phyloP scores from a whole-genome alignment of 2,888 invertebrate species.

The Argyresthia albistria region DNA sequence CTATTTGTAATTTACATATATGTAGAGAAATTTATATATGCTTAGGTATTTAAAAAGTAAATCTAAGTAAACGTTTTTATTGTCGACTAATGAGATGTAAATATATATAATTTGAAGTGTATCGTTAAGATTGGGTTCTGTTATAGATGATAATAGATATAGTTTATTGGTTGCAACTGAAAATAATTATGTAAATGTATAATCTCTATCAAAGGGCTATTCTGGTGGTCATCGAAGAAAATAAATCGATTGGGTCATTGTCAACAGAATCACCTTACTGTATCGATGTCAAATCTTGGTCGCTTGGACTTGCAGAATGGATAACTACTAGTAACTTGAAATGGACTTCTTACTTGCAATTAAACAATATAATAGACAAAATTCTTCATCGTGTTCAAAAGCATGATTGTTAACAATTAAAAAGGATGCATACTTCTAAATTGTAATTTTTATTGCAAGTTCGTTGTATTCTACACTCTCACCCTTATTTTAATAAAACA shows the following conservation, averaged over 20 bases:
- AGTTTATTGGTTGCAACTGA: slow-evolving; percentile 3
- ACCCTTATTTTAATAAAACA: too few relatives aligned
- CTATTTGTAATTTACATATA: slow-evolving; percentile 23
- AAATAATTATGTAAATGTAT: neutral
- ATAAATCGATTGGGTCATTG: too few relatives aligned
- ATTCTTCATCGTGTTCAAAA: neutral
- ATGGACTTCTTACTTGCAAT: slow-evolving; percentile 4
- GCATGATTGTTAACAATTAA: neutral
- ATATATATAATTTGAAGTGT: neutral
- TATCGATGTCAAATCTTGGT: too few relatives aligned
- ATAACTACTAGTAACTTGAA: neutral
- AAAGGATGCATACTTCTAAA: neutral
- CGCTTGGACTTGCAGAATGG: too few relatives aligned
- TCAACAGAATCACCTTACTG: neutral
- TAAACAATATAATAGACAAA: slow-evolving; percentile 2
- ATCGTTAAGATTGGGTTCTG: slow-evolving; percentile 1
- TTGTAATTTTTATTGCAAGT: too few relatives aligned
- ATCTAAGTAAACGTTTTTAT: neutral
- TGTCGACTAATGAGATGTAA: slow-evolving; percentile 1
- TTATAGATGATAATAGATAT: slow-evolving; percentile 2
- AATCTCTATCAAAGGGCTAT: too few relatives aligned
- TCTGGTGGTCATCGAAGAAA: too few relatives aligned
- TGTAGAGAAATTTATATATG: slow-evolving; percentile 11
- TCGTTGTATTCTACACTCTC: too few relatives aligned
- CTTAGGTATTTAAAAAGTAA: neutral